Base-by-base conservation (phyloP, 2,797 vertebrate species). In the Heliangelus exortis region DNA sequence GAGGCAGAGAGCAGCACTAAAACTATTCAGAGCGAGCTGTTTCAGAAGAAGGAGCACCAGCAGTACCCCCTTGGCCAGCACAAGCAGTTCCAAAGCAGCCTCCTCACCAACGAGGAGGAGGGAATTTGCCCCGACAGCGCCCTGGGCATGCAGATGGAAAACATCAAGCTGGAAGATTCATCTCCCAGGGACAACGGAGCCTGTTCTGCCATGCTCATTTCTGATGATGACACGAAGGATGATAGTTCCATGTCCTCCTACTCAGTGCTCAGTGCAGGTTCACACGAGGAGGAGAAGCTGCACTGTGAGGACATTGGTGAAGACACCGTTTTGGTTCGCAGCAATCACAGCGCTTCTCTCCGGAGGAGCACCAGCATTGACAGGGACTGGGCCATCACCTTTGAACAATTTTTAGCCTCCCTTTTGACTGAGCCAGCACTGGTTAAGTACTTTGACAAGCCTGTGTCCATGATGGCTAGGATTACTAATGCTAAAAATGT, bases 221-320 rank as follows among this genome's bases (percentile, higher is more conserved):
- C 99, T 0, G 99, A 99, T 2, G 99, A 99, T 0, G 99, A 99
- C 80, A 99, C 99, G 25, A 99, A 99, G 96, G 99, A 99, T 5
- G 99, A 99, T 96, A 99, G 99, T 4, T 99, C 99, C 0, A 98
- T 99, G 98, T 99, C 99, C 5, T 99, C 99, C 1, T 99, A 99
- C 98, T 99, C 99, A 0, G 99, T 99, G 92, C 98, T 99, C 89
- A 99, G 99, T 4, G 98, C 99, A 0, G 99, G 99, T 74, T 99
- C 99, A 4, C 99, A 99, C 0, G 99, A 99, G 94, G 97, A 99
- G 89, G 99, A 99, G 34, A 99, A 99, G 98, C 98, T 99, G 93
- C 99, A 99, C 82, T 99, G 99, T 1, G 99, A 99, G 97, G 99
- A 99, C 97, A 99, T 99, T 1, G 97, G 98, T 0, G 99, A 99